Evolutionary conservation across 2,888 invertebrate species (phyloP).

Genomic region (Melanargia galathea): DNA sequence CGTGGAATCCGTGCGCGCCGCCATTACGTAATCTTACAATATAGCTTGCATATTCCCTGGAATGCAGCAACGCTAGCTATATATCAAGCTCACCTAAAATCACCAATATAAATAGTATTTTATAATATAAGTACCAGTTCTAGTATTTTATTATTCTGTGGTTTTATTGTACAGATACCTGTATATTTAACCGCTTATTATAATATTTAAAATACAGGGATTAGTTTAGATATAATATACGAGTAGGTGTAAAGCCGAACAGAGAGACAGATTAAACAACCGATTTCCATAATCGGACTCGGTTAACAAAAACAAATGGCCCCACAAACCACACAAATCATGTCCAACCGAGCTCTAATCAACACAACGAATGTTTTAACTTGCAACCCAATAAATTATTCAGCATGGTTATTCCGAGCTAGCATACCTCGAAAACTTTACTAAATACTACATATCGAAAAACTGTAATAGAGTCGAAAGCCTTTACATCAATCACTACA

Average conservation of each 20-base stretch:
- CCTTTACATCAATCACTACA: too few species aligned
- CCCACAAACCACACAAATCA: slow-evolving; percentile 22
- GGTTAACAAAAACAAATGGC: slow-evolving; percentile 17
- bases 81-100: too few species aligned
- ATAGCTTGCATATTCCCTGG: not conserved
- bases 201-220: not conserved
- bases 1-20: slow-evolving; percentile 29
- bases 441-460: too few species aligned
- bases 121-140: too few species aligned
- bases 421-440: too few species aligned
- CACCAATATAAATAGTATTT: too few species aligned
- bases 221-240: not conserved
- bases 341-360: slow-evolving; percentile 24
- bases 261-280: too few species aligned
- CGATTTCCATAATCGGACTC: slow-evolving; percentile 4
- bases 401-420: too few species aligned
- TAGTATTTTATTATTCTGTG: too few species aligned
- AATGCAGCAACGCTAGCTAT: not conserved
- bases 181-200: not conserved
- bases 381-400: slow-evolving; percentile 31
- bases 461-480: too few species aligned
- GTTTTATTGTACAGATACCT: too few species aligned
- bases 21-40: slow-evolving; percentile 21
- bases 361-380: slow-evolving; percentile 22
- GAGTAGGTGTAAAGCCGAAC: not conserved